Evolutionary conservation across 2,888 invertebrate genomes (phyloP), one percentile per base, ranked within the genome.

Genomic region (Euzophera pinguis): DNA sequence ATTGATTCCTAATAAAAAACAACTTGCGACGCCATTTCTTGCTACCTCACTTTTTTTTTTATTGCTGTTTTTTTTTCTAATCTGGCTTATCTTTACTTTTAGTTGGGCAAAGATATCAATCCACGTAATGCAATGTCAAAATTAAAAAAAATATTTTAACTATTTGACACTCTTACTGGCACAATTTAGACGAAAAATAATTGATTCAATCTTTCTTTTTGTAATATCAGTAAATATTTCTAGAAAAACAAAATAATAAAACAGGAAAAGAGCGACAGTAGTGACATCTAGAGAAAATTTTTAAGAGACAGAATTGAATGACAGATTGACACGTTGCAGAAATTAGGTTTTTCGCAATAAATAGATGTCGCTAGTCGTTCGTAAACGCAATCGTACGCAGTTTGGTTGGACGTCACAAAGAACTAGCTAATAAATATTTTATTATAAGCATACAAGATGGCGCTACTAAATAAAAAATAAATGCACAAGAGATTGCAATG

Each of bases 11-110:
- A 78, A 75, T 84, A 84, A 85, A 90, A 90, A 87, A 89, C 88
- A 90, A 88, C 82, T 81, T 83, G 81, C 85, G 90, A 89, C 90
- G 90, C 90, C 90, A 90, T 90, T 90, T 88, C 73, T 78, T 62
- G 78, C 79, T 79, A 77, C 77, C 76, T 80, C 73, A 69, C 69
- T 80, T 75, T 82, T 79, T 81, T 70, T 63, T 65, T 72, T 22
- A 66, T 68, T 65, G 74, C 3, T 29, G 8, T 22, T 32, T 69
- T 74, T 72, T 70, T 58, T 63, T 58, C 67, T 72, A 75, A 75
- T 66, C 73, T 65, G 67, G 62, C 63, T 61, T 66, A 8, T 8
- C 10, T 2, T 7, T 32, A 4, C 32, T 9, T 57, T 62, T 0
- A 66, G 65, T 62, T 53, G 61, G 56, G 70, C 74, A 71, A 69